Percentiles rank a stretch among this genome's conserved stretches.
phyloP scores from a whole-genome alignment of 2,113 vertebrate species.

The Hyperoodon ampullatus region DNA sequence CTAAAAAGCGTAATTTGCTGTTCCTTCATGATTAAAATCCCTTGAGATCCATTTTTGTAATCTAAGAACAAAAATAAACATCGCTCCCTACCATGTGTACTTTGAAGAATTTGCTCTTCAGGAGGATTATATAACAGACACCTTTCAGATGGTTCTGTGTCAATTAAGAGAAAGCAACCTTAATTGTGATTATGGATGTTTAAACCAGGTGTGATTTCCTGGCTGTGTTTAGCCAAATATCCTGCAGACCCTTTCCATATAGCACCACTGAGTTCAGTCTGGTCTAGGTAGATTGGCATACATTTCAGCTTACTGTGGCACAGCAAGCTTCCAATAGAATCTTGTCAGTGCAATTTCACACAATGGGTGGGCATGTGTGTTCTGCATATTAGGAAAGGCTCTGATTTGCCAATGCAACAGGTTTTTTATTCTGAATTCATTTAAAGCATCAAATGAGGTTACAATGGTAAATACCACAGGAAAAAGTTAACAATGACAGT shows the following conservation, averaged over 20 bases:
- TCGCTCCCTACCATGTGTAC: background rate
- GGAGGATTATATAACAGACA: slow-evolving; percentile 43
- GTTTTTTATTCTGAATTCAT: slow-evolving; percentile 24
- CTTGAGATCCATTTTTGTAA: slow-evolving; percentile 29
- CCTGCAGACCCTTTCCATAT: background rate
- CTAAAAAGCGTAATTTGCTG: slow-evolving; percentile 16
- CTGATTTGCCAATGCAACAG: background rate
- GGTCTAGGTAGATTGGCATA: background rate
- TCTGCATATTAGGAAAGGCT: slow-evolving; percentile 50
- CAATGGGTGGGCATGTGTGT: background rate
- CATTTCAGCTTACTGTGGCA: background rate
- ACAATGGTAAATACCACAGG: background rate
- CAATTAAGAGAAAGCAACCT: slow-evolving; percentile 40
- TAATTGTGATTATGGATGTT: background rate
- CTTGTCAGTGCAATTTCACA: slow-evolving; percentile 53
- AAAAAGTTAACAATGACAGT: slow-evolving; percentile 47
- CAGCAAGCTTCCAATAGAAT: slow-evolving; percentile 16
- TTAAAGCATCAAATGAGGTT: slow-evolving; percentile 29
- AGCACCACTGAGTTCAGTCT: background rate
- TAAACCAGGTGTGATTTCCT: slow-evolving; percentile 30
- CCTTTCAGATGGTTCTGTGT: background rate
- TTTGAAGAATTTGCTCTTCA: slow-evolving; percentile 13
- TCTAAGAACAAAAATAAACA: slow-evolving; percentile 53
- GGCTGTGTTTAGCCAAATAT: background rate
- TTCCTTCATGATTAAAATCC: slow-evolving; percentile 15